phyloP scores from a whole-genome alignment of 2,113 vertebrate genomes.

The Salvelinus fontinalis region DNA sequence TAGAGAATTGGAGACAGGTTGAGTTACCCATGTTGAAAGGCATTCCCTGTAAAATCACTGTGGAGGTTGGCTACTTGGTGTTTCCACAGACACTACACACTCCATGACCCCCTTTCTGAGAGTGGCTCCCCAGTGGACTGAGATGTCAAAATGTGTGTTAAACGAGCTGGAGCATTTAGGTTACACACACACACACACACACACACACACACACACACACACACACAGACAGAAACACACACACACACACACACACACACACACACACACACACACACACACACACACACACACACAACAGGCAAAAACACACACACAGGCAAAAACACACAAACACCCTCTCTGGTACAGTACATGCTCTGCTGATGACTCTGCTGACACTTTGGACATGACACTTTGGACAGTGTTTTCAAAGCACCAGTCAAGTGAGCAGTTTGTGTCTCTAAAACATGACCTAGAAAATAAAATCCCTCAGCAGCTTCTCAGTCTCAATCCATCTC shows the following conservation, averaged over 20 bases:
- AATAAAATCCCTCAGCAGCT: constrained; percentile 21
- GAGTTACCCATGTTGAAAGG: constrained; percentile 33
- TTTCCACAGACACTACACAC: constrained; percentile 14
- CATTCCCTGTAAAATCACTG: constrained; percentile 42
- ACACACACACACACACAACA: too few relatives aligned
- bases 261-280: constrained; percentile 16
- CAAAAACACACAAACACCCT: too few relatives aligned
- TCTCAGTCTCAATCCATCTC: neutral
- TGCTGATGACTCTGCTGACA: neutral
- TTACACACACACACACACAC: constrained; percentile 16
- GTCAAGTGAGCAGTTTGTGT: constrained; percentile 32
- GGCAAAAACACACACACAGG: too few relatives aligned
- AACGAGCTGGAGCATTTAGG: constrained; percentile 26
- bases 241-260: neutral
- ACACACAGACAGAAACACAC: neutral
- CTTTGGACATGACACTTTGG: constrained; percentile 27
- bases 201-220: constrained; percentile 9
- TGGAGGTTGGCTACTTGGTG: constrained; percentile 20
- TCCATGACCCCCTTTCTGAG: constrained; percentile 14
- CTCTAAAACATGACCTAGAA: constrained; percentile 39
- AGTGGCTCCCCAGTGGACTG: neutral
- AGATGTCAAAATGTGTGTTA: constrained; percentile 34
- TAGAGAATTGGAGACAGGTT: neutral
- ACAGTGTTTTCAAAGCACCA: constrained; percentile 41
- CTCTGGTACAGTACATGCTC: constrained; percentile 3